phyloP scores from a whole-genome alignment of 2,797 vertebrate species.

The Vultur gryphus region DNA sequence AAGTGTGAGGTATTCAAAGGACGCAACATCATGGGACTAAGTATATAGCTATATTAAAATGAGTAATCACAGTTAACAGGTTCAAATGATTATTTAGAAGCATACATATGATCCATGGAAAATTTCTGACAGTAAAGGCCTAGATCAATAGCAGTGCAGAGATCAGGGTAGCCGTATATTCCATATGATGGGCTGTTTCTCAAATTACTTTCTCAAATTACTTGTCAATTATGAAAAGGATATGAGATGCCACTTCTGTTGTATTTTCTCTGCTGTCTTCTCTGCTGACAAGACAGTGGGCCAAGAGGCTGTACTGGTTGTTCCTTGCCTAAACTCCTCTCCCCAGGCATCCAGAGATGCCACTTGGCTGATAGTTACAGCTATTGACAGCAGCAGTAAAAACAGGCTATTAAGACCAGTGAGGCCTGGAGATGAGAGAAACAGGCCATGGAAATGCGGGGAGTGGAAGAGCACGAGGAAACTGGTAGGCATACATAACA shows the following conservation, averaged over 20 bases:
- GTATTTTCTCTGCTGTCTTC: background rate
- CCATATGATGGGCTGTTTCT: rapidly evolving
- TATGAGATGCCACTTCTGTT: background rate
- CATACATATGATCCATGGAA: background rate
- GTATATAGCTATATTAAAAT: background rate
- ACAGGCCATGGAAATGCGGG: background rate
- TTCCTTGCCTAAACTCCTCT: background rate
- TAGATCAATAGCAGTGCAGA: background rate
- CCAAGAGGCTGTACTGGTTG: background rate
- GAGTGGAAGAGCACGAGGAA: background rate
- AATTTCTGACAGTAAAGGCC: background rate
- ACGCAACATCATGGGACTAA: background rate
- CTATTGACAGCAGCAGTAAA: background rate
- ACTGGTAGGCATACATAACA: background rate
- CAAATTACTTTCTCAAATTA: background rate
- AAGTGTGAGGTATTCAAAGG: background rate
- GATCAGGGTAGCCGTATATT: background rate
- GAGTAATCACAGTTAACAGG: background rate
- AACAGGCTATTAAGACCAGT: background rate
- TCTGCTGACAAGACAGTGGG: background rate
- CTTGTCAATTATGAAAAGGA: background rate
- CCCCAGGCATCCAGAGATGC: background rate
- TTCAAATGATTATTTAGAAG: background rate
- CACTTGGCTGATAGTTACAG: too few species aligned
- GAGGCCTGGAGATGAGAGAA: background rate